Conservation (phyloP, 2,888 invertebrate species). For the Drosophila gaucha region DNA sequence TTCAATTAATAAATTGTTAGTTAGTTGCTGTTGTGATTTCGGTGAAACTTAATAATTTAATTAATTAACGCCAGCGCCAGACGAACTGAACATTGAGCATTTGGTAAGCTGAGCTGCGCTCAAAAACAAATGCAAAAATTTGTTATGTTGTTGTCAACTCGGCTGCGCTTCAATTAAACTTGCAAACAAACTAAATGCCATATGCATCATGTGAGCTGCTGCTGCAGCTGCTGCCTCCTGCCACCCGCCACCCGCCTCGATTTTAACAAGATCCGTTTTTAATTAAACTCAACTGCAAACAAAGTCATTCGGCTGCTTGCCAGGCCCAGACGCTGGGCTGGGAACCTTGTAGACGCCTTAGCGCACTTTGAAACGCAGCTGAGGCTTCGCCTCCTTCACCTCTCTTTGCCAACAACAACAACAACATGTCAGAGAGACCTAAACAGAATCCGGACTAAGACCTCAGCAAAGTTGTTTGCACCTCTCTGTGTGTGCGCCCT, state of each 20-base stretch:
- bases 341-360: constrained; percentile 31
- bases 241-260: constrained; percentile 29
- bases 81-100: too few relatives aligned
- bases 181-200: constrained; percentile 57
- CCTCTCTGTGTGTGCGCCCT: constrained; percentile 44
- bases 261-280: constrained; percentile 72
- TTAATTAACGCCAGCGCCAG: constrained; percentile 19
- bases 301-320: constrained; percentile 62
- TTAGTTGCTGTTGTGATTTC: constrained; percentile 12
- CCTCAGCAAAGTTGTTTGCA: constrained; percentile 62
- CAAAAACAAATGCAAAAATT: constrained; percentile 31
- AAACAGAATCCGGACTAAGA: constrained; percentile 23
- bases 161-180: constrained; percentile 69
- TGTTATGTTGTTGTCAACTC: constrained; percentile 62
- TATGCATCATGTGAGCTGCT: constrained; percentile 38
- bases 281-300: constrained; percentile 78
- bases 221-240: background rate
- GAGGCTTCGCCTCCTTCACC: constrained; percentile 33
- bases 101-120: constrained; percentile 11
- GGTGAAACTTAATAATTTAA: constrained; percentile 25
- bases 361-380: constrained; percentile 57
- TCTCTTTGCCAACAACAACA: background rate
- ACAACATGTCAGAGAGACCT: constrained; percentile 3
- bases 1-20: constrained; percentile 50
- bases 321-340: constrained; percentile 19